Conservation (phyloP, 1,140 invertebrate genomes). For the Drosophila mojavensis region DNA sequence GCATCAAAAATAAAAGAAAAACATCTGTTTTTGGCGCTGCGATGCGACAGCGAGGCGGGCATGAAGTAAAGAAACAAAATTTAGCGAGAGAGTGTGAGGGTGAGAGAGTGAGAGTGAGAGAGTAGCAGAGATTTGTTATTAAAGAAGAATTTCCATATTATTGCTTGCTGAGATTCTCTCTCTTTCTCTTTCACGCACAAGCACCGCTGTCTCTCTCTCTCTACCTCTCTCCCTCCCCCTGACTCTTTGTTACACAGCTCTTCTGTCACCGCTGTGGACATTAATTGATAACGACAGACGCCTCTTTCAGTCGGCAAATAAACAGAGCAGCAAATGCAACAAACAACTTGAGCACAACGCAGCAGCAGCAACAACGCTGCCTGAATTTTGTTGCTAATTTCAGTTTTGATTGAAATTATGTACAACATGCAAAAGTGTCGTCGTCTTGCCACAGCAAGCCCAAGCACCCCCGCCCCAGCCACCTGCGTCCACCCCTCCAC, state of each 20-base stretch:
- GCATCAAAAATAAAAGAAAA: conserved; percentile 34
- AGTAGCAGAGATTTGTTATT: not conserved
- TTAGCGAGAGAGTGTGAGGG: no score
- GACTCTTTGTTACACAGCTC: not conserved
- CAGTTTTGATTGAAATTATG: conserved; percentile 73
- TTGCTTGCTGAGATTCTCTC: conserved; percentile 5
- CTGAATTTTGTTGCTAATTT: conserved; percentile 62
- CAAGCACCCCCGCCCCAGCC: not conserved
- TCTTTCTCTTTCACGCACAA: not conserved
- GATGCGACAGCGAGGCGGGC: conserved; percentile 17
- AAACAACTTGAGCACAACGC: not conserved
- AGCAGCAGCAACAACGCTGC: not conserved
- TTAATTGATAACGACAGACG: conserved; percentile 49
- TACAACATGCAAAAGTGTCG: conserved; percentile 53
- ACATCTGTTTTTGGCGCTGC: conserved; percentile 41
- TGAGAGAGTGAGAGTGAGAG: not conserved
- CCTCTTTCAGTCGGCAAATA: conserved; percentile 26
- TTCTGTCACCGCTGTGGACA: not conserved
- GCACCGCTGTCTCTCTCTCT: not conserved
- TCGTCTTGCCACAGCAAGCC: conserved; percentile 4
- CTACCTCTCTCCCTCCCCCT: not conserved
- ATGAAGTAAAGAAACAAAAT: no score
- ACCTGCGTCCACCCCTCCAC: not conserved
- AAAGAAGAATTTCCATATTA: conserved; percentile 23
- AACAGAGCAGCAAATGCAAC: conserved; percentile 38